A percentile compares a stretch with the other conserved stretches of the same genome.
phyloP scores from a whole-genome alignment of 2,888 invertebrate species.

The Schrankia costaestrigalis region DNA sequence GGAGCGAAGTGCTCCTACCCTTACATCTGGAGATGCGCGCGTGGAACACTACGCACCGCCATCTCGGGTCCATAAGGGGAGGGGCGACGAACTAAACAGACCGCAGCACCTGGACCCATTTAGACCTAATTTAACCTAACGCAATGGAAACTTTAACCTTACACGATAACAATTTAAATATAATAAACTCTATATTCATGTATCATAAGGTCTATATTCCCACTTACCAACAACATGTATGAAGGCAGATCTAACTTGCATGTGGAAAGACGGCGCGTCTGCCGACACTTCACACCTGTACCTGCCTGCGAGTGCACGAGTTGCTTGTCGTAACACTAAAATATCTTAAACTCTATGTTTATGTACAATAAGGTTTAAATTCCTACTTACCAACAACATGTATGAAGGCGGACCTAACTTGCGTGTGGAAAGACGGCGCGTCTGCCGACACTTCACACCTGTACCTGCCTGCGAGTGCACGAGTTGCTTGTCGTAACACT shows the following conservation, averaged over 20 bases:
- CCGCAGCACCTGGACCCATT: no score
- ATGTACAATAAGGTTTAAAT: not conserved
- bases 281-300: conserved; percentile 88
- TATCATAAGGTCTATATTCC: not conserved
- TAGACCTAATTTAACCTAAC: no score
- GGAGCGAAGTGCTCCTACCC: no score
- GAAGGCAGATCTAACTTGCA: conserved; percentile 83
- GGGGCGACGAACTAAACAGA: no score
- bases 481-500: conserved; percentile 83
- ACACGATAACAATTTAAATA: no score
- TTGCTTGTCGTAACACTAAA: conserved; percentile 83
- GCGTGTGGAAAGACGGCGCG: conserved; percentile 85
- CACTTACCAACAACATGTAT: conserved; percentile 88
- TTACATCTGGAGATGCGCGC: no score
- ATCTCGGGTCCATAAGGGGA: no score
- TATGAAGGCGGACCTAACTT: conserved; percentile 84
- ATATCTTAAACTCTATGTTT: no score
- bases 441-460: conserved; percentile 88
- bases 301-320: conserved; percentile 84
- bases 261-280: conserved; percentile 86
- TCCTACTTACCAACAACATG: conserved; percentile 85
- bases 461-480: conserved; percentile 85
- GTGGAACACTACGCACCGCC: no score
- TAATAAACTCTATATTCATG: no score
- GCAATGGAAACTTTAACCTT: no score